Evolutionary conservation across 2,888 invertebrate species (phyloP).

Genomic region (Deilephila elpenor): DNA sequence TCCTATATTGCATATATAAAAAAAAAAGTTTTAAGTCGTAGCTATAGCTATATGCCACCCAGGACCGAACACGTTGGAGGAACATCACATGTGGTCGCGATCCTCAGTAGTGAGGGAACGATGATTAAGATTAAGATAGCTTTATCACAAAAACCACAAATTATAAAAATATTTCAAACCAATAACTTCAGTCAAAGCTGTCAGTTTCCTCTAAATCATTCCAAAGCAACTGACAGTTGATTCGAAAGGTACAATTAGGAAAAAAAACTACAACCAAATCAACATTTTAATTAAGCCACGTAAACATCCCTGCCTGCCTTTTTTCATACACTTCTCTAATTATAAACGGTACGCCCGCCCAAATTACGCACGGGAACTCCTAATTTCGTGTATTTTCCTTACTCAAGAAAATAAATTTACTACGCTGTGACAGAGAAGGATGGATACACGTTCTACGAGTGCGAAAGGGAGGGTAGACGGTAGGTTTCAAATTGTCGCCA

Average conservation of each 20-base stretch:
- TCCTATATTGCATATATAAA: too few relatives aligned
- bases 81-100: too few relatives aligned
- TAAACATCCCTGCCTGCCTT: not conserved
- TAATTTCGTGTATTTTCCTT: constrained; percentile 29
- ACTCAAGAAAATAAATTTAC: constrained; percentile 28
- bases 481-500: constrained; percentile 73
- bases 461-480: constrained; percentile 49
- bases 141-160: too few relatives aligned
- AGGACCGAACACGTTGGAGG: too few relatives aligned
- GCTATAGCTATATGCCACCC: too few relatives aligned
- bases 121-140: too few relatives aligned
- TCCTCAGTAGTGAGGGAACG: too few relatives aligned
- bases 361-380: constrained; percentile 17
- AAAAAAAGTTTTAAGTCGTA: too few relatives aligned
- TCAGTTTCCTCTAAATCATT: too few relatives aligned
- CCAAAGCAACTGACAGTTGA: too few relatives aligned
- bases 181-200: too few relatives aligned
- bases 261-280: not conserved
- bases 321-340: constrained; percentile 18
- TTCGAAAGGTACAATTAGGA: not conserved
- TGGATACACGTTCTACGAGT: constrained; percentile 27
- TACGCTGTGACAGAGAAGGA: constrained; percentile 43
- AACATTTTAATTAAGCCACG: constrained; percentile 16
- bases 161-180: too few relatives aligned
- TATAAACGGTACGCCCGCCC: constrained; percentile 5